phyloP scores from a whole-genome alignment of 1,140 invertebrate species.

The Mactra quadrangularis region DNA sequence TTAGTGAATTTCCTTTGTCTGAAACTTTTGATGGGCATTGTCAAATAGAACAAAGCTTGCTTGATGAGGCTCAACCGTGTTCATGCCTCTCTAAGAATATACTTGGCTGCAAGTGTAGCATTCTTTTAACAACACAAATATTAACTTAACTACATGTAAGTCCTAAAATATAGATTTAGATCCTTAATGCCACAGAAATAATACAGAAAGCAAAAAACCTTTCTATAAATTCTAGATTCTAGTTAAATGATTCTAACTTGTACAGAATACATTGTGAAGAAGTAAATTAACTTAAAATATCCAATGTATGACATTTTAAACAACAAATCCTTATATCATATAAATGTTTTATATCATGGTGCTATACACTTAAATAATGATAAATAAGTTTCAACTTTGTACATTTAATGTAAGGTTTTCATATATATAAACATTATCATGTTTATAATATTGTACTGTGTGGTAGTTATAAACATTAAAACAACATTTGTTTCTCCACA shows the following conservation, averaged over 20 bases:
- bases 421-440: constrained; percentile 53
- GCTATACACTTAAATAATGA: constrained; percentile 29
- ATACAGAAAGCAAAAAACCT: neutral
- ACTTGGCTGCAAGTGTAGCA: too few relatives aligned
- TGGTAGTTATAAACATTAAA: constrained; percentile 59
- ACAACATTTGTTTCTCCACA: constrained; percentile 58
- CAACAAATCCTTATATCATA: constrained; percentile 19
- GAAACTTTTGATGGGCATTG: too few relatives aligned
- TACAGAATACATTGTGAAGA: constrained; percentile 14
- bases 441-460: constrained; percentile 57
- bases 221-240: constrained; percentile 9
- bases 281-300: neutral
- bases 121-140: too few relatives aligned
- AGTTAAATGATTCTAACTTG: neutral
- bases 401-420: constrained; percentile 16
- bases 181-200: constrained; percentile 1
- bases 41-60: too few relatives aligned
- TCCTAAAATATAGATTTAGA: neutral
- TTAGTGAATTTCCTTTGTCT: too few relatives aligned
- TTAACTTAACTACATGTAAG: too few relatives aligned
- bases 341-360: constrained; percentile 51
- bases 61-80: too few relatives aligned
- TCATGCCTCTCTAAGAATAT: too few relatives aligned
- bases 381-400: too few relatives aligned
- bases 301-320: neutral